Percentiles rank a stretch among this genome's conserved stretches.
Conservation (phyloP, 2,888 invertebrate genomes). For the Monopis laevigella region DNA sequence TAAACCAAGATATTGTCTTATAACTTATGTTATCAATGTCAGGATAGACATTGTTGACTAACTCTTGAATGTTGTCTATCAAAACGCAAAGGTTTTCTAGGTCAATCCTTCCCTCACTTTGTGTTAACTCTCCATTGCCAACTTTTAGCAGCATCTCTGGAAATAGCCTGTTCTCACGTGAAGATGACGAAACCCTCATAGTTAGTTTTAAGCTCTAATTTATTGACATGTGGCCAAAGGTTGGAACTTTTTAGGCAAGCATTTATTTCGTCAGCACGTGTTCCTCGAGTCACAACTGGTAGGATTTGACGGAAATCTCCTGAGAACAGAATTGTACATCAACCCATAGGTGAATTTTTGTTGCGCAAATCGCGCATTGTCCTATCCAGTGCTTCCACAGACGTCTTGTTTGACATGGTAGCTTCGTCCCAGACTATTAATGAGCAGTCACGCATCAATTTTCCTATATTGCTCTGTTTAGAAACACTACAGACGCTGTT, state of each 20-base stretch:
- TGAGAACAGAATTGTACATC: constrained; percentile 17
- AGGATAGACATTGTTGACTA: constrained; percentile 18
- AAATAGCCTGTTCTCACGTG: neutral
- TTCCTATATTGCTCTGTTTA: constrained; percentile 10
- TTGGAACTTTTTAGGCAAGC: constrained; percentile 21
- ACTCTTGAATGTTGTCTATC: constrained; percentile 20
- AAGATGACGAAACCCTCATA: neutral
- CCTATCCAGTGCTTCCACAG: constrained; percentile 10
- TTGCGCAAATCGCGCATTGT: constrained; percentile 11
- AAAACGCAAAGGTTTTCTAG: constrained; percentile 17
- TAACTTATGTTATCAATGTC: constrained; percentile 12
- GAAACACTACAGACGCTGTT: neutral
- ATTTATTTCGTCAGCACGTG: constrained; percentile 20
- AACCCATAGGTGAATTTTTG: constrained; percentile 18
- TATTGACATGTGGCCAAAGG: constrained; percentile 19
- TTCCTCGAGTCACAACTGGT: constrained; percentile 21
- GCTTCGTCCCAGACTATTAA: constrained; percentile 11
- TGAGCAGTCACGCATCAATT: constrained; percentile 15
- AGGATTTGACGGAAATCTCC: constrained; percentile 21
- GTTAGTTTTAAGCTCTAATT: neutral
- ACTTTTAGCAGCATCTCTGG: neutral
- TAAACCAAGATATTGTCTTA: constrained; percentile 13
- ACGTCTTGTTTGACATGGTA: constrained; percentile 7
- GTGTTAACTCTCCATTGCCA: constrained; percentile 3
- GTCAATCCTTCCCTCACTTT: neutral